A percentile compares a stretch with the other conserved stretches of the same genome.
Conservation (phyloP, 2,888 invertebrate species). For the Beris chalybata region DNA sequence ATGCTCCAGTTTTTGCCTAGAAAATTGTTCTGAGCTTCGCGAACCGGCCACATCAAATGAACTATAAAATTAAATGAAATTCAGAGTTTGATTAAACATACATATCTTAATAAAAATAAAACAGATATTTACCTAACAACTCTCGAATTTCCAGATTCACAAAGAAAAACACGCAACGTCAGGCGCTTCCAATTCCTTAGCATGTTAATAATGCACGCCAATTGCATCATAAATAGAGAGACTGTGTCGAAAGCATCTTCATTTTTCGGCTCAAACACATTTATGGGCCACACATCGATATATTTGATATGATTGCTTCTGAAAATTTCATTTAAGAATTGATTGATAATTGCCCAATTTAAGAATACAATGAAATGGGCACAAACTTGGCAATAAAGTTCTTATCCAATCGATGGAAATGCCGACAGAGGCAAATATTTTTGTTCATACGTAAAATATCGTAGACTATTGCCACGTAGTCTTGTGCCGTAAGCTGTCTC, state of each 20-base stretch:
- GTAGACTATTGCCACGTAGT: constrained; percentile 82
- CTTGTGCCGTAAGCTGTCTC: constrained; percentile 60
- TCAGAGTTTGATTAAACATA: not conserved
- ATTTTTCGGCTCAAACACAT: constrained; percentile 77
- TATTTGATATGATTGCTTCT: constrained; percentile 64
- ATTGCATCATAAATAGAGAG: constrained; percentile 91
- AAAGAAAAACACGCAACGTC: constrained; percentile 83
- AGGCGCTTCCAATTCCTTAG: constrained; percentile 85
- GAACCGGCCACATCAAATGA: constrained; percentile 50
- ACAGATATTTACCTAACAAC: constrained; percentile 13
- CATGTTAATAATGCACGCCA: constrained; percentile 94
- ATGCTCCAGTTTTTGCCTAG: constrained; percentile 60
- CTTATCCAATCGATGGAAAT: constrained; percentile 86
- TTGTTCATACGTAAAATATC: constrained; percentile 92
- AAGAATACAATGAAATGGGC: constrained; percentile 18
- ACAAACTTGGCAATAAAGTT: constrained; percentile 69
- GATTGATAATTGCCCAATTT: constrained; percentile 15
- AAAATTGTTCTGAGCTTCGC: constrained; percentile 41
- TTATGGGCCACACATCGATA: constrained; percentile 98
- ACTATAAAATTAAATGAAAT: constrained; percentile 40
- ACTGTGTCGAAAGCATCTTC: constrained; percentile 86
- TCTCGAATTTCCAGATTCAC: constrained; percentile 60
- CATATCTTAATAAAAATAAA: not conserved
- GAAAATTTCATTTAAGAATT: constrained; percentile 28
- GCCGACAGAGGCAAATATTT: constrained; percentile 89